phyloP scores from a whole-genome alignment of 2,113 vertebrate species.

The Caretta caretta region DNA sequence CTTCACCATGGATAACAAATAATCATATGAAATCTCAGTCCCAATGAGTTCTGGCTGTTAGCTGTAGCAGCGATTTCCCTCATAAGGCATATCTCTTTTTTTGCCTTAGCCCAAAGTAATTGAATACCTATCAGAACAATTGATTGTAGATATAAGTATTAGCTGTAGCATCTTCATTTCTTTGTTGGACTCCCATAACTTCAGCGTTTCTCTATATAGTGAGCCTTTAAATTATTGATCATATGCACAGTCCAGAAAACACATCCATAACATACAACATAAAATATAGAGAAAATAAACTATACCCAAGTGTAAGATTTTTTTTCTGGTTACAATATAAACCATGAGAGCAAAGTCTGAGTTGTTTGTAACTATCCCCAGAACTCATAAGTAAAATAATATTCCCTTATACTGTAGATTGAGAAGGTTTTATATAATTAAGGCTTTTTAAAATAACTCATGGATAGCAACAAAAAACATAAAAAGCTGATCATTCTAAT shows the following conservation, averaged over 20 bases:
- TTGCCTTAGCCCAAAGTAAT: not conserved
- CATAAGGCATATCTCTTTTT: not conserved
- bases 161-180: conserved; percentile 20
- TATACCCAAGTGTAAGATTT: not conserved
- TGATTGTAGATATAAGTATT: conserved; percentile 40
- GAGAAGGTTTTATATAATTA: not conserved
- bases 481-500: conserved; percentile 43
- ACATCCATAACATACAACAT: conserved; percentile 25
- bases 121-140: conserved; percentile 12
- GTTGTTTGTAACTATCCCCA: not conserved
- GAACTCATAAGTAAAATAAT: not conserved
- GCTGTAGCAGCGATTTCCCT: not conserved
- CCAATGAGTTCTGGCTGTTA: not conserved
- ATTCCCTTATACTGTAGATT: not conserved
- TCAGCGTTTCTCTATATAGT: conserved; percentile 56
- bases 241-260: not conserved
- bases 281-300: conserved; percentile 3
- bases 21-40: not conserved
- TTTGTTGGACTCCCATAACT: conserved; percentile 50
- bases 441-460: not conserved
- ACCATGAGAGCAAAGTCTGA: not conserved
- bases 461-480: not conserved
- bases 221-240: conserved; percentile 55
- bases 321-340: conserved; percentile 1
- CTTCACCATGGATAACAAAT: not conserved